These are phyloP conservation scores for Triplophysa yarkandensis DNA, from an alignment of 2,797 vertebrate species.

Conservation along the genomic window DNA sequence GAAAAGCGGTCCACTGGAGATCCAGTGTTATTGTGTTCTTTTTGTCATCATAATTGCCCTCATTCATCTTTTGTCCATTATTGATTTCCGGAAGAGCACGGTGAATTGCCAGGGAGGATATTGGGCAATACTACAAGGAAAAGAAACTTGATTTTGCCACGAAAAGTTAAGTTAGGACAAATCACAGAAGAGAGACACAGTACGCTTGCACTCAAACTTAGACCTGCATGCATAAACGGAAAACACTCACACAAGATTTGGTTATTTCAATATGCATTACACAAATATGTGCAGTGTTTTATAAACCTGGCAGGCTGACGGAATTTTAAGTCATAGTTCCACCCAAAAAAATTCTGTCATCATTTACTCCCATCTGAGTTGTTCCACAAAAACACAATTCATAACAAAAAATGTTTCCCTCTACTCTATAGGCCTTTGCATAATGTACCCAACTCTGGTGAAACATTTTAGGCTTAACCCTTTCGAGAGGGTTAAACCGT, in stretches of 20 bases:
- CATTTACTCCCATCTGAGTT: background rate
- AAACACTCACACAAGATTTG: conserved; percentile 15
- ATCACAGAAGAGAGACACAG: conserved; percentile 6
- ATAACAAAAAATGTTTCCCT: too few species aligned
- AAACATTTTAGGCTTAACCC: too few species aligned
- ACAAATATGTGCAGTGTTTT: background rate
- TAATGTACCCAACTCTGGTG: background rate
- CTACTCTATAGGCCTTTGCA: background rate
- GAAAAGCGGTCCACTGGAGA: conserved; percentile 14
- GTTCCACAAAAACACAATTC: background rate
- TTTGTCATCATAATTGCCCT: conserved; percentile 39
- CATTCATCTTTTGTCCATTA: conserved; percentile 47
- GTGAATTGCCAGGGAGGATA: conserved; percentile 24
- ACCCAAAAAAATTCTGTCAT: too few species aligned
- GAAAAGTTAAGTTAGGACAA: conserved; percentile 13
- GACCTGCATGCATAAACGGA: conserved; percentile 7
- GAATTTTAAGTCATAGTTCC: background rate
- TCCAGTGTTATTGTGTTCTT: conserved; percentile 7
- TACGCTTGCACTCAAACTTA: background rate
- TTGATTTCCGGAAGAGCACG: conserved; percentile 36
- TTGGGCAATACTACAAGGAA: conserved; percentile 22
- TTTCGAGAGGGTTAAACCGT: background rate
- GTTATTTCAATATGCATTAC: conserved; percentile 26
- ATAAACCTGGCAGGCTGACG: background rate
- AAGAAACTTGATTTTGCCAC: conserved; percentile 35